A percentile compares a stretch with the other conserved stretches of the same genome.
Evolutionary conservation across 2,888 invertebrate species (phyloP).

Genomic region (Lathronympha strigana): DNA sequence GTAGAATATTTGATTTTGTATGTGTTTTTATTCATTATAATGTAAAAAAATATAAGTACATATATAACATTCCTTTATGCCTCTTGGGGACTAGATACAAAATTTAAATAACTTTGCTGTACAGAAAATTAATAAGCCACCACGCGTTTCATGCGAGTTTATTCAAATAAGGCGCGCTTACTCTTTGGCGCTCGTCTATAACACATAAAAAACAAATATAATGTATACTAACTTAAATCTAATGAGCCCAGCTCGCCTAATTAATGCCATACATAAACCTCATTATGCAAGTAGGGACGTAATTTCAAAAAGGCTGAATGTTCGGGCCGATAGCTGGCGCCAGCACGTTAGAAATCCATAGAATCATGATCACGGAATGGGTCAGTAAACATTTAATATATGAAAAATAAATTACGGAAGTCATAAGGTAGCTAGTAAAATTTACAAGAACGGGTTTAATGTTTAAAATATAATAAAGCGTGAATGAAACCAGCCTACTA

Average conservation of each 20-base stretch:
- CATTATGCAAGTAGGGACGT: neutral
- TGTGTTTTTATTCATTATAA: too few species aligned
- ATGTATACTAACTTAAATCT: too few species aligned
- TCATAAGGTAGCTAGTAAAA: neutral
- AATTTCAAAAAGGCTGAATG: neutral
- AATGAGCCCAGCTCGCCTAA: neutral
- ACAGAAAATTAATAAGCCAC: too few species aligned
- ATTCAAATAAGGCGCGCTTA: too few species aligned
- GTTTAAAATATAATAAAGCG: constrained; percentile 5
- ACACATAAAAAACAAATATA: too few species aligned
- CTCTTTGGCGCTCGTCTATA: too few species aligned
- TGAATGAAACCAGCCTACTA: constrained; percentile 7
- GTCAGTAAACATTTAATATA: neutral
- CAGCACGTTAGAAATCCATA: neutral
- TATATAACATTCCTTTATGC: too few species aligned
- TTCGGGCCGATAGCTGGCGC: neutral
- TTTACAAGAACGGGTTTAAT: neutral
- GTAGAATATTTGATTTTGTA: too few species aligned
- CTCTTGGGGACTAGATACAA: too few species aligned
- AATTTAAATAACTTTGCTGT: too few species aligned
- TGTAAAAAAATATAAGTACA: too few species aligned
- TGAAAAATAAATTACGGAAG: neutral
- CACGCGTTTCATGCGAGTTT: too few species aligned
- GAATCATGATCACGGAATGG: neutral
- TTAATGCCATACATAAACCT: neutral